phyloP scores from a whole-genome alignment of 2,888 invertebrate species.

The Leptinotarsa peninsularis region DNA sequence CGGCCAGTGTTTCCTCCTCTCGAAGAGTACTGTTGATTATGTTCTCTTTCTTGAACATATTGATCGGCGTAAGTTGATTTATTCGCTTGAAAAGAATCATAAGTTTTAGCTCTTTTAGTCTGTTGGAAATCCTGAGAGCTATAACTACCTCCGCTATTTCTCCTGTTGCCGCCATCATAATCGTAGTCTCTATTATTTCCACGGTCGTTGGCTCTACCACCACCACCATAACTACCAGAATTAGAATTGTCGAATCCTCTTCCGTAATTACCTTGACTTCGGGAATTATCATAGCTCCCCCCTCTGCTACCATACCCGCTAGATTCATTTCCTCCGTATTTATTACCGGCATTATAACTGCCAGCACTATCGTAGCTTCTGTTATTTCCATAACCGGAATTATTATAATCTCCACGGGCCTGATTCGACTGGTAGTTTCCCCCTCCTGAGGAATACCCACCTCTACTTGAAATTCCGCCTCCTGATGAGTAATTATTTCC shows the following conservation, averaged over 20 bases:
- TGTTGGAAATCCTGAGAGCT: conserved; percentile 56
- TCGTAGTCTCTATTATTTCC: conserved; percentile 47
- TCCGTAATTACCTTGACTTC: not conserved
- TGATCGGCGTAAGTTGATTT: conserved; percentile 65
- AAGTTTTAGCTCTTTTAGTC: conserved; percentile 63
- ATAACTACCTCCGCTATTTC: conserved; percentile 60
- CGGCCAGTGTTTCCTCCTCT: conserved; percentile 59
- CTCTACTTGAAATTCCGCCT: conserved; percentile 45
- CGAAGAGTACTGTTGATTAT: conserved; percentile 63
- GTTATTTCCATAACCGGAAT: conserved; percentile 35
- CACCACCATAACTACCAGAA: conserved; percentile 42
- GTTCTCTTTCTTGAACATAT: conserved; percentile 64
- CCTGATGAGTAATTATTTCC: conserved; percentile 42
- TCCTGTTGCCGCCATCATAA: conserved; percentile 44
- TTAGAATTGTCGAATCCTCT: not conserved
- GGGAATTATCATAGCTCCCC: conserved; percentile 39
- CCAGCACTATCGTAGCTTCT: conserved; percentile 52
- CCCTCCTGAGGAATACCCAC: conserved; percentile 36
- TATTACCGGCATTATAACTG: conserved; percentile 40
- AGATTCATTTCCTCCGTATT: conserved; percentile 23
- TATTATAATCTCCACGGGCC: conserved; percentile 38
- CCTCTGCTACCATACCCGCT: conserved; percentile 19
- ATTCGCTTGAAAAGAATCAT: conserved; percentile 63
- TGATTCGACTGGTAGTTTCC: conserved; percentile 32
- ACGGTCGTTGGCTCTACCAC: conserved; percentile 46